A percentile compares a stretch with the other conserved stretches of the same genome.
Evolutionary conservation across 2,888 invertebrate genomes (phyloP).

Genomic region (Tethea ocularis): DNA sequence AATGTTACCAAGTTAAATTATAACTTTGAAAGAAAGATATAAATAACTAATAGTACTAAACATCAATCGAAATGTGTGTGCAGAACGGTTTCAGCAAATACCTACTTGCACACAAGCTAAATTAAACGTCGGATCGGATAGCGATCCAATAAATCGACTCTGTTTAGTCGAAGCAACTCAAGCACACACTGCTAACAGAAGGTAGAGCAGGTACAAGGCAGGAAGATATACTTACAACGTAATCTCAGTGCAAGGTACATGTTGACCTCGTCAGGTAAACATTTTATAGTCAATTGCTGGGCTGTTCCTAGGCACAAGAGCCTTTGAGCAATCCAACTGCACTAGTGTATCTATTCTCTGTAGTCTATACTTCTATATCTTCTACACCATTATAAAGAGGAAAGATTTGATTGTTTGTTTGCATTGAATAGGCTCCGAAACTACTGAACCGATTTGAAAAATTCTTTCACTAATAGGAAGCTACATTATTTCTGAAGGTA

Average conservation of each 20-base stretch:
- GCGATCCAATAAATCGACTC: background rate
- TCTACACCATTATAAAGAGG: no score
- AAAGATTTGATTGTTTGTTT: no score
- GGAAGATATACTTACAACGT: background rate
- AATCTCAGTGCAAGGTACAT: background rate
- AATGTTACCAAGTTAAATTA: no score
- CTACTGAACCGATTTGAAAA: no score
- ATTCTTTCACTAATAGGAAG: no score
- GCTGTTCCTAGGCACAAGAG: background rate
- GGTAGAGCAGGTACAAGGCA: background rate
- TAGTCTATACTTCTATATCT: background rate
- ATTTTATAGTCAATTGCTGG: background rate
- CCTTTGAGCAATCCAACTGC: background rate
- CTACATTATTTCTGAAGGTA: no score
- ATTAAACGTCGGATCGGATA: background rate
- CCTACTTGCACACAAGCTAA: background rate
- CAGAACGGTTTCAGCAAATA: background rate
- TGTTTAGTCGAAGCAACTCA: background rate
- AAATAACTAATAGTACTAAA: background rate
- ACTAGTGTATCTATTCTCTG: background rate
- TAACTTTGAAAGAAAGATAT: background rate
- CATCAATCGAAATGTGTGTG: background rate
- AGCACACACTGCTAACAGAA: background rate
- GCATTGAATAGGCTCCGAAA: no score
- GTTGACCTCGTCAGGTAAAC: background rate